Evolutionary conservation across 1,140 invertebrate species (phyloP).

Genomic region (Latrodectus geometricus): DNA sequence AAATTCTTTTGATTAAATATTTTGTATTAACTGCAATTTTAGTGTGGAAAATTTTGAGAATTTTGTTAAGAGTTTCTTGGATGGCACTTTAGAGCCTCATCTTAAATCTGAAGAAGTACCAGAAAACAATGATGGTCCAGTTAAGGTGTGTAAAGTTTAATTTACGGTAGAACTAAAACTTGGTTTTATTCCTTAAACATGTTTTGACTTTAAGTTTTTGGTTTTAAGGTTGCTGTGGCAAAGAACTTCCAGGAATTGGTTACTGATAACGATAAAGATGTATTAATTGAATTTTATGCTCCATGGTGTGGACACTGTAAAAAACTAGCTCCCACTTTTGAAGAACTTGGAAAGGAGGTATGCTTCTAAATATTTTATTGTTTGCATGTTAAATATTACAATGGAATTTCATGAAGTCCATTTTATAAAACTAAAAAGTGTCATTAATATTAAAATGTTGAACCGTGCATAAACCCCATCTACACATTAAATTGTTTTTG

Average conservation of each 20-base stretch:
- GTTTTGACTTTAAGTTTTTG: neutral
- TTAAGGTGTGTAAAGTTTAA: conserved; percentile 74
- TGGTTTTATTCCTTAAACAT: neutral
- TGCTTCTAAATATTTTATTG: neutral
- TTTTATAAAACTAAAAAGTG: too few relatives aligned
- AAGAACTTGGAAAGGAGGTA: conserved; percentile 93
- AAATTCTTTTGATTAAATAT: neutral
- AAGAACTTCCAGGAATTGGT: conserved; percentile 98
- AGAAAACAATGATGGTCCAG: conserved; percentile 83
- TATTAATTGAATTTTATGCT: conserved; percentile 81
- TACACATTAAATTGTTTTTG: too few relatives aligned
- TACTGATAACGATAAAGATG: conserved; percentile 90
- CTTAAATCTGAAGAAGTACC: conserved; percentile 96
- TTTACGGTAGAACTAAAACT: neutral
- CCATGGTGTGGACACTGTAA: conserved; percentile 94
- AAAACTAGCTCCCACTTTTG: conserved; percentile 91
- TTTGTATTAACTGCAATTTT: conserved; percentile 64
- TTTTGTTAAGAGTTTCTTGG: conserved; percentile 89
- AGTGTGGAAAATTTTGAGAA: conserved; percentile 86
- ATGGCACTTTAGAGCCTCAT: conserved; percentile 88
- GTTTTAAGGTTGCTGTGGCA: conserved; percentile 82
- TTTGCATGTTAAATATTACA: too few relatives aligned
- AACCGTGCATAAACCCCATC: too few relatives aligned
- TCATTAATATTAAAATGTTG: too few relatives aligned
- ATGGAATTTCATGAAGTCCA: too few relatives aligned